Conservation (phyloP, 2,888 invertebrate genomes). For the Diachrysia chrysitis region DNA sequence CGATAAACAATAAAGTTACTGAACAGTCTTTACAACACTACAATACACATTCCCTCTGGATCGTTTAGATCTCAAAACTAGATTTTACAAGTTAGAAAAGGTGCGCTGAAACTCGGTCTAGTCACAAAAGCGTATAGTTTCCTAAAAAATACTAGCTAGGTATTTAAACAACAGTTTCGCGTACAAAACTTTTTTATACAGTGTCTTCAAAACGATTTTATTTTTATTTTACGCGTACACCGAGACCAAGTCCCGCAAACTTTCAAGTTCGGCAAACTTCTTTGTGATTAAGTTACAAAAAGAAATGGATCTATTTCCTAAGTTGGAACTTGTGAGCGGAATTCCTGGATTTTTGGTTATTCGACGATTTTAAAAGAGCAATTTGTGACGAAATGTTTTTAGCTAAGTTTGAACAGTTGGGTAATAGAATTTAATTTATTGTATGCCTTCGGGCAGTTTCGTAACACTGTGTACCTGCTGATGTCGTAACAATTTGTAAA, state of each 20-base stretch:
- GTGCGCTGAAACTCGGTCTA: constrained; percentile 26
- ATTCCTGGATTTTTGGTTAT: constrained; percentile 56
- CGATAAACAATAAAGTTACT: constrained; percentile 31
- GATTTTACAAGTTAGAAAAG: constrained; percentile 37
- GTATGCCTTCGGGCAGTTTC: constrained; percentile 28
- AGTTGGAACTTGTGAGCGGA: constrained; percentile 54
- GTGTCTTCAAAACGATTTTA: constrained; percentile 62
- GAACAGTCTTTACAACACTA: constrained; percentile 26
- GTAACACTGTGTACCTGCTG: constrained; percentile 44
- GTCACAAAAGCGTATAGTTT: constrained; percentile 33
- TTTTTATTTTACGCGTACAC: constrained; percentile 69
- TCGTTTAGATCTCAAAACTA: constrained; percentile 49
- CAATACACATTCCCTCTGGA: constrained; percentile 34
- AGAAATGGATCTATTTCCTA: constrained; percentile 69
- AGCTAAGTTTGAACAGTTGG: constrained; percentile 40
- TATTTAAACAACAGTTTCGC: constrained; percentile 56
- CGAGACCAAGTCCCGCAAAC: constrained; percentile 63
- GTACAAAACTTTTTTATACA: constrained; percentile 47
- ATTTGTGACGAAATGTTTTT: constrained; percentile 55
- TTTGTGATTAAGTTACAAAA: constrained; percentile 71
- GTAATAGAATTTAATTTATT: constrained; percentile 58
- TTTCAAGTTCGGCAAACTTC: constrained; percentile 66
- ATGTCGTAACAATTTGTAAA: constrained; percentile 49
- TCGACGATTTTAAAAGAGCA: constrained; percentile 53
- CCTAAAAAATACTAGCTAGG: constrained; percentile 34